Evolutionary conservation across 2,797 vertebrate species (phyloP).

Genomic region (Anguilla marmorata): DNA sequence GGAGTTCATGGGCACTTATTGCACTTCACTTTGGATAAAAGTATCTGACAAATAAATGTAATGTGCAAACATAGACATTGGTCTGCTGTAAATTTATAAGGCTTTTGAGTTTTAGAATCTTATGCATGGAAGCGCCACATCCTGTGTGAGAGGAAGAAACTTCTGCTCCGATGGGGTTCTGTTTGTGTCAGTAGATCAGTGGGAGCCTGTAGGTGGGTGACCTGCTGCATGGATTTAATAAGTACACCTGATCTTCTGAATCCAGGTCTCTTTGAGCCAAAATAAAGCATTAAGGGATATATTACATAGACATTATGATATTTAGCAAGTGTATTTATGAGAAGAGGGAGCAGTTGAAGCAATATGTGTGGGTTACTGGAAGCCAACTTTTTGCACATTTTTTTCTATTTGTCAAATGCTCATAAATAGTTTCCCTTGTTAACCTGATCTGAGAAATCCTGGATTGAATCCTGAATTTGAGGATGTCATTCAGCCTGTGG

Average conservation of each 20-base stretch:
- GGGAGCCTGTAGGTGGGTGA: neutral
- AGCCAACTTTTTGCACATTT: neutral
- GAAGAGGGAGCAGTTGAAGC: neutral
- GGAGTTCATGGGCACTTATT: too few species aligned
- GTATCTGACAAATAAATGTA: too few species aligned
- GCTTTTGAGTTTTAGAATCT: neutral
- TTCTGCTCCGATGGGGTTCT: neutral
- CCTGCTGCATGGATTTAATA: neutral
- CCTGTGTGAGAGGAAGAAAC: neutral
- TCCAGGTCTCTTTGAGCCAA: neutral
- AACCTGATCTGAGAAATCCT: conserved; percentile 3
- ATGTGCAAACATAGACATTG: neutral
- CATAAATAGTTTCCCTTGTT: neutral
- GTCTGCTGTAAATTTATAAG: neutral
- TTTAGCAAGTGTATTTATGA: neutral
- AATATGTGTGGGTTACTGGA: neutral
- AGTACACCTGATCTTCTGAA: neutral
- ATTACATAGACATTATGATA: conserved; percentile 8
- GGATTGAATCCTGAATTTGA: neutral
- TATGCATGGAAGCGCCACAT: neutral
- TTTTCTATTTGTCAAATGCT: neutral
- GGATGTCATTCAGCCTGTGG: neutral
- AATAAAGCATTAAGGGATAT: neutral
- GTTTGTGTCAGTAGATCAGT: neutral
- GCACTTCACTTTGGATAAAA: too few species aligned